Evolutionary conservation across 2,797 vertebrate species (phyloP), one percentile per base, ranked within the genome.

Genomic region (Echiichthys vipera): DNA sequence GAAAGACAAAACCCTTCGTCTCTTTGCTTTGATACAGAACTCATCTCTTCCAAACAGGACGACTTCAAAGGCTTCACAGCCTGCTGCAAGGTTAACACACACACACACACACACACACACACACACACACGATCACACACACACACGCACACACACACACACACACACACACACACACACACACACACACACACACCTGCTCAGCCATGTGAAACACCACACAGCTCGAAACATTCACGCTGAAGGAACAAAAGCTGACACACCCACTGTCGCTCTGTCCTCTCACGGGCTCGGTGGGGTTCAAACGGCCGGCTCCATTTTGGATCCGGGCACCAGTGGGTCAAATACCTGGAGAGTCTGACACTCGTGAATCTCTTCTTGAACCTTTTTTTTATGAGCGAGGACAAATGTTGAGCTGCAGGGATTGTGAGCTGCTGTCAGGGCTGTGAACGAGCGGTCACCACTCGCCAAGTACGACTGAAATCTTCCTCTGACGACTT

Each of bases 61-160:
- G 29, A 71, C 78, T 71, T 84, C 72, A 78, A 65, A 81, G 37
- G 13, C 59, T 49, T 55, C 47, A 29, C 15, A 30, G n/a, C n/a
- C 49, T 20, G 34, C 66, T 68, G 62, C 74, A 70, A 74, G 70
- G 57, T 67, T 61, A 62, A 9, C 40, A 8, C 46, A 22, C 43
- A 34, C 59, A 24, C 43, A 46, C 56, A 29, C 37, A 57, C 65
- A 40, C 37, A 57, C 70, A 56, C 69, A 50, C 46, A 58, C 32
- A 43, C 49, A 24, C 29, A 65, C 54, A 49, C 46, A 22, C n/a
- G n/a, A n/a, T n/a, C 43, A 32, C 58, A 22, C 58, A 34, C 55
- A 57, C 34, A 56, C 65, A 30, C 34, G 57, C 70, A 55, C 69
- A 49, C 45, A 58, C 32, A 43, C 49, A 56, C 30, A 50, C 46